Percentiles rank a stretch among this genome's conserved stretches.
Evolutionary conservation across 2,888 invertebrate species (phyloP).

Genomic region (Oligia latruncula): DNA sequence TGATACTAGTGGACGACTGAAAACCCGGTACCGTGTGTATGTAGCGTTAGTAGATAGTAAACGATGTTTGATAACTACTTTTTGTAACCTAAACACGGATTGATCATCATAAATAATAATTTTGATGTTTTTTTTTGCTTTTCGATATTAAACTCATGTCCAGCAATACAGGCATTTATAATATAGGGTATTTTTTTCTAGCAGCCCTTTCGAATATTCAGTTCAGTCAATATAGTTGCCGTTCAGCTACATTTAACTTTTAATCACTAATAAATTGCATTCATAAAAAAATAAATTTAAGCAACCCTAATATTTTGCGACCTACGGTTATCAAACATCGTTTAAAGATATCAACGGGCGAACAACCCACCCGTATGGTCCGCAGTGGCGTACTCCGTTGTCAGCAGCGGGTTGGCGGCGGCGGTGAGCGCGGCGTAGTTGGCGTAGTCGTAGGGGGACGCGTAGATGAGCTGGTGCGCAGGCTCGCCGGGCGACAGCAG

Average conservation of each 20-base stretch:
- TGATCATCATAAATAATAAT: not conserved
- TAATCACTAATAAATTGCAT: not conserved
- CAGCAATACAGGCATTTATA: constrained; percentile 18
- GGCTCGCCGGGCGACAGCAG: constrained; percentile 91
- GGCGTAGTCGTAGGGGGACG: constrained; percentile 96
- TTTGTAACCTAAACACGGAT: not conserved
- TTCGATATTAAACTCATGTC: constrained; percentile 2
- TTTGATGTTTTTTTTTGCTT: not conserved
- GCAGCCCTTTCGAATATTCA: not conserved
- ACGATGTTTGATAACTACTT: constrained; percentile 76
- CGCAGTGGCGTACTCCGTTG: constrained; percentile 94
- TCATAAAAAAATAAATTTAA: not conserved
- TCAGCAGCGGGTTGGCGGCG: constrained; percentile 94
- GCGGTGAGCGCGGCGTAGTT: constrained; percentile 96
- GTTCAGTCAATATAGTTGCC: constrained; percentile 19
- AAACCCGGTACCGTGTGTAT: constrained; percentile 81
- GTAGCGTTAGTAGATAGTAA: constrained; percentile 79
- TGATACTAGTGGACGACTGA: constrained; percentile 73
- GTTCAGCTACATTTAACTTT: constrained; percentile 18
- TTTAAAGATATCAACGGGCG: constrained; percentile 85
- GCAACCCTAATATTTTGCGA: not conserved
- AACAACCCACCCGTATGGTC: constrained; percentile 98
- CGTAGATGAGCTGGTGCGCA: constrained; percentile 96
- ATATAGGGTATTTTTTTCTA: too few species aligned
- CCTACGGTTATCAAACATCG: constrained; percentile 75